Conservation (phyloP, 2,113 vertebrate genomes). For the Xenopus borealis region DNA sequence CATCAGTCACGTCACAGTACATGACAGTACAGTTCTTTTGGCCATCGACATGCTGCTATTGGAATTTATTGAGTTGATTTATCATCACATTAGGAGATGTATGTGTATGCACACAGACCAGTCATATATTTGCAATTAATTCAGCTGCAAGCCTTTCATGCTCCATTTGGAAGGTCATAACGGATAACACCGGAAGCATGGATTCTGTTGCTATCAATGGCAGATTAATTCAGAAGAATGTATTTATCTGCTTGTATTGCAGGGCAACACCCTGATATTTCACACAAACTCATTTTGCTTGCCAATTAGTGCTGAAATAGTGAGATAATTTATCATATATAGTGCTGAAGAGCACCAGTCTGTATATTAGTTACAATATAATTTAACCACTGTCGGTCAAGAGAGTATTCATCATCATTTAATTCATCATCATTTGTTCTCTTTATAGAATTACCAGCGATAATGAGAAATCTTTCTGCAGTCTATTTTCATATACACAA, state of each 20-base stretch:
- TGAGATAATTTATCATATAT: not conserved
- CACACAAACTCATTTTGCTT: not conserved
- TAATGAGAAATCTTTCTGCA: too few relatives aligned
- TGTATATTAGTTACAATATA: too few relatives aligned
- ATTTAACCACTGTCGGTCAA: too few relatives aligned
- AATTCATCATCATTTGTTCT: too few relatives aligned
- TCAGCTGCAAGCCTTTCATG: conserved; percentile 4
- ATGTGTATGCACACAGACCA: conserved; percentile 18
- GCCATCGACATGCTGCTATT: conserved; percentile 28
- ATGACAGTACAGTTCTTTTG: conserved; percentile 33
- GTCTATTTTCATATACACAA: too few relatives aligned
- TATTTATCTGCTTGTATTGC: not conserved
- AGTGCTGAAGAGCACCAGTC: not conserved
- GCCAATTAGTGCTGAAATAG: not conserved
- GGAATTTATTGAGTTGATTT: conserved; percentile 37
- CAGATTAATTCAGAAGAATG: not conserved
- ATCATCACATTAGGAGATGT: conserved; percentile 27
- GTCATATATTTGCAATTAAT: conserved; percentile 29
- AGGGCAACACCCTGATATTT: not conserved
- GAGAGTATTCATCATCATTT: too few relatives aligned
- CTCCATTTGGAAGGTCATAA: conserved; percentile 17
- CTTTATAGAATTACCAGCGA: too few relatives aligned
- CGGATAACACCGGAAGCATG: not conserved
- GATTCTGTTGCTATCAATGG: not conserved
- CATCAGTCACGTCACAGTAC: conserved; percentile 38